phyloP scores from a whole-genome alignment of 92 coral and sea anemone species.

The Nematostella vectensis region DNA sequence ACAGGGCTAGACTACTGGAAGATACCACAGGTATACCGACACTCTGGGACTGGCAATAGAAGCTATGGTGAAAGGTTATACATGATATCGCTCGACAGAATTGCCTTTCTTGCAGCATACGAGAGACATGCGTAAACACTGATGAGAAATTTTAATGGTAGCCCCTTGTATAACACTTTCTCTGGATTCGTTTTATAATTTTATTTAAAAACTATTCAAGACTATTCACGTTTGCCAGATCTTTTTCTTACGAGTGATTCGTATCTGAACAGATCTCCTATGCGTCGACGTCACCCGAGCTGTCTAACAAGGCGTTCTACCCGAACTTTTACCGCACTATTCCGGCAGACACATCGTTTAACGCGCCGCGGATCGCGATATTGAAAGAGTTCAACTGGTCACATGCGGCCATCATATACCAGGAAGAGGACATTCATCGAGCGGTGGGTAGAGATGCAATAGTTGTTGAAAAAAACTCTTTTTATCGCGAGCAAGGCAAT shows the following conservation, averaged over 20 bases:
- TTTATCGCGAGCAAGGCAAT: neutral
- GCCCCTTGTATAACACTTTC: too few relatives aligned
- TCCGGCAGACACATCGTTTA: constrained; percentile 78
- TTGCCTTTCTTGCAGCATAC: too few relatives aligned
- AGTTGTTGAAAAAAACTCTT: too few relatives aligned
- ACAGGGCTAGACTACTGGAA: constrained; percentile 71
- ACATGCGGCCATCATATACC: constrained; percentile 62
- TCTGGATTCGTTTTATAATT: too few relatives aligned
- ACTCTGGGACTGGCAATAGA: too few relatives aligned
- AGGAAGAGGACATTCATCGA: constrained; percentile 63
- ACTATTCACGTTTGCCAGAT: too few relatives aligned
- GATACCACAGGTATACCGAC: constrained; percentile 94
- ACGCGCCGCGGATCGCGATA: constrained; percentile 60
- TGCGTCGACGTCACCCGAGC: constrained; percentile 66
- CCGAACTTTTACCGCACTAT: constrained; percentile 83
- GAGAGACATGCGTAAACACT: too few relatives aligned
- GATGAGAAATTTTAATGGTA: too few relatives aligned
- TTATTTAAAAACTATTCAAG: too few relatives aligned
- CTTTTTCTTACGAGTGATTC: too few relatives aligned
- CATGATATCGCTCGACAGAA: too few relatives aligned
- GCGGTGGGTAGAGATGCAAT: constrained; percentile 45
- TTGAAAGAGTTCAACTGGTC: constrained; percentile 62
- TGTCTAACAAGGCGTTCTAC: constrained; percentile 53
- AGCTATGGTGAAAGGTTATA: too few relatives aligned
- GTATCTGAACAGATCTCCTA: constrained; percentile 81